These are phyloP conservation scores for Odontothrips loti DNA, from an alignment of 2,888 invertebrate genomes.

Conservation along the genomic window DNA sequence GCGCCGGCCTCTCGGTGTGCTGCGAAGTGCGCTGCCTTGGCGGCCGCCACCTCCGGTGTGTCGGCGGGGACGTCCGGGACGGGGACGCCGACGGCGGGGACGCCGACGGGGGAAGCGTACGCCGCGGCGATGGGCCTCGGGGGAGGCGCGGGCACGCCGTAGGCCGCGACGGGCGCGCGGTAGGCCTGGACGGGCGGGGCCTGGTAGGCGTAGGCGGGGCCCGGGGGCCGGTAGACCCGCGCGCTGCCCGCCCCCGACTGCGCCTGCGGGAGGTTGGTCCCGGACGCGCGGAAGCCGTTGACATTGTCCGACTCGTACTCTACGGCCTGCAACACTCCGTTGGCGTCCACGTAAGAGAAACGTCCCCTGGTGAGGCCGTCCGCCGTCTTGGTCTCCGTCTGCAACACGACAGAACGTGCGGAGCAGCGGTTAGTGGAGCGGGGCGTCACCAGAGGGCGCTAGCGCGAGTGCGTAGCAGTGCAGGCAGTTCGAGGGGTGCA, in stretches of 20 bases:
- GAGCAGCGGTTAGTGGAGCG: neutral
- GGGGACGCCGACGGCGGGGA: neutral
- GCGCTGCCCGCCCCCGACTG: slow-evolving; percentile 46
- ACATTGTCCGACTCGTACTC: slow-evolving; percentile 59
- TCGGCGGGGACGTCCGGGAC: slow-evolving; percentile 32
- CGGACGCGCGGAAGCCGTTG: slow-evolving; percentile 62
- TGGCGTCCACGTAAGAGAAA: slow-evolving; percentile 64
- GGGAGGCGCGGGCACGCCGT: slow-evolving; percentile 37
- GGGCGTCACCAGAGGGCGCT: neutral
- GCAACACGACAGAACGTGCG: neutral
- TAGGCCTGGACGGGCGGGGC: slow-evolving; percentile 33
- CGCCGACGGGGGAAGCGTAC: too few species aligned
- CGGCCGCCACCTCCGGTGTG: slow-evolving; percentile 36
- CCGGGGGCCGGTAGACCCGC: slow-evolving; percentile 45
- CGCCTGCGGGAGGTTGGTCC: slow-evolving; percentile 56
- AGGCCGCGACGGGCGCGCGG: slow-evolving; percentile 38
- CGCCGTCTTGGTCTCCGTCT: slow-evolving; percentile 45
- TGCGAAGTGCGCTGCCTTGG: slow-evolving; percentile 34
- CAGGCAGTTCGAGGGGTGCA: neutral
- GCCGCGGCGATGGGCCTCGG: slow-evolving; percentile 44
- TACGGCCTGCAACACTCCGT: slow-evolving; percentile 61
- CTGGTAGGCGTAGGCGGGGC: slow-evolving; percentile 40
- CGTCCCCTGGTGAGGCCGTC: slow-evolving; percentile 48
- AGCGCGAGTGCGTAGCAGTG: neutral
- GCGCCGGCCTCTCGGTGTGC: slow-evolving; percentile 34